These are phyloP conservation scores for Spermophilus dauricus DNA, from an alignment of 2,113 vertebrate genomes.

Conservation along the genomic window DNA sequence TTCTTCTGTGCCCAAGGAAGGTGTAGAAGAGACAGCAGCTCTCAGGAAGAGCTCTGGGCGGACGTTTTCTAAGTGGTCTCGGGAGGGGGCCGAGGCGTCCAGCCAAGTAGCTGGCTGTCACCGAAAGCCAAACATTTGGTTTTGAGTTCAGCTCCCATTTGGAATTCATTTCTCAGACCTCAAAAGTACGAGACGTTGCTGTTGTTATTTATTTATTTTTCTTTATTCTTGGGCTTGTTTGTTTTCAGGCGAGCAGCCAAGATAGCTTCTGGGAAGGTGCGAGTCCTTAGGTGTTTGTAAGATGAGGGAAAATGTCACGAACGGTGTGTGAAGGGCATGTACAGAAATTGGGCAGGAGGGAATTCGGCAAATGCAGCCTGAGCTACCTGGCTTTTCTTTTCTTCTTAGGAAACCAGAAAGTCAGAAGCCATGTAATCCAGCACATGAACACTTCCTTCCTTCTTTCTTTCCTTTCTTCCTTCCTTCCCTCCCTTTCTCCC, in stretches of 20 bases:
- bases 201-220: slow-evolving; percentile 77
- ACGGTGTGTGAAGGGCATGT: slow-evolving; percentile 73
- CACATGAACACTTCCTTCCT: background rate
- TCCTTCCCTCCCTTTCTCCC: fast-evolving
- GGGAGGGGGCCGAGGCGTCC: slow-evolving; percentile 25
- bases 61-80: slow-evolving; percentile 66
- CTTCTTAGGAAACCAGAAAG: slow-evolving; percentile 39
- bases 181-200: background rate
- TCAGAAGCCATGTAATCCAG: background rate
- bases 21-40: background rate
- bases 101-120: slow-evolving; percentile 69
- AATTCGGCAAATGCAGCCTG: slow-evolving; percentile 74
- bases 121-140: slow-evolving; percentile 84
- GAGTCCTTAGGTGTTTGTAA: slow-evolving; percentile 77
- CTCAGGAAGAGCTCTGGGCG: background rate
- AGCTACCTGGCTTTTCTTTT: slow-evolving; percentile 47
- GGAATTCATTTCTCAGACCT: slow-evolving; percentile 82
- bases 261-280: slow-evolving; percentile 72
- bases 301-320: slow-evolving; percentile 52
- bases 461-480: too few species aligned
- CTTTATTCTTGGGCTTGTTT: slow-evolving; percentile 80
- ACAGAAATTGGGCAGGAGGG: slow-evolving; percentile 74
- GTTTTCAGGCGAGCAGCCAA: slow-evolving; percentile 65
- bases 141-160: slow-evolving; percentile 77
- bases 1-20: slow-evolving; percentile 56